phyloP scores from a whole-genome alignment of 2,113 vertebrate genomes.

The Pavo muticus region DNA sequence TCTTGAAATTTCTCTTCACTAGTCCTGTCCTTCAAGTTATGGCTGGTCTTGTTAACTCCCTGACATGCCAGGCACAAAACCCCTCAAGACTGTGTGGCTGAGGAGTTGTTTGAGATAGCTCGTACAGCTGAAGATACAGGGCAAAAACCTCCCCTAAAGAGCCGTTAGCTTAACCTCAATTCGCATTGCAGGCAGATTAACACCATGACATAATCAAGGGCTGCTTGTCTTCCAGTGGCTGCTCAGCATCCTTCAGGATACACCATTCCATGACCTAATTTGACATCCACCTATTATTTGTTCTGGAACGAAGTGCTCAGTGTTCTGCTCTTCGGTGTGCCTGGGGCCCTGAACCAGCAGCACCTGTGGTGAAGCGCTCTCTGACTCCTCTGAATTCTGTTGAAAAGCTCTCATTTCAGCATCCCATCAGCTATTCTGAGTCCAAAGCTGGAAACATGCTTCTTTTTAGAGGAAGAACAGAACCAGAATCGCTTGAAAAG shows the following conservation, averaged over 20 bases:
- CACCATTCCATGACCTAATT: not conserved
- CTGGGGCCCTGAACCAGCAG: not conserved
- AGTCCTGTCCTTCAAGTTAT: not conserved
- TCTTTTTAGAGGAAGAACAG: not conserved
- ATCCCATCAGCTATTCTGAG: not conserved
- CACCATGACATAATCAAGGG: not conserved
- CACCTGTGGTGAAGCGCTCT: not conserved
- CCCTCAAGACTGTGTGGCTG: not conserved
- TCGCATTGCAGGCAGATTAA: not conserved
- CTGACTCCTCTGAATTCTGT: not conserved
- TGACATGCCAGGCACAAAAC: not conserved
- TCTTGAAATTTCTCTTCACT: not conserved
- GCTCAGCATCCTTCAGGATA: not conserved
- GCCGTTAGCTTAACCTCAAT: not conserved
- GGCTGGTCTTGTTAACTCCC: not conserved
- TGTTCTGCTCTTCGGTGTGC: rapidly evolving
- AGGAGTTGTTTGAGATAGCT: not conserved
- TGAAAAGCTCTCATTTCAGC: not conserved
- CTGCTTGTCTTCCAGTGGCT: not conserved
- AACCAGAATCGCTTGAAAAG: not conserved
- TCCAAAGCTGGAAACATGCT: rapidly evolving
- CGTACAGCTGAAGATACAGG: not conserved
- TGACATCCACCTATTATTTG: rapidly evolving
- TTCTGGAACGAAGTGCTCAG: not conserved
- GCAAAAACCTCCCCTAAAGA: not conserved